Evolutionary conservation across 1,140 invertebrate genomes (phyloP), one percentile per base, ranked within the genome.

Genomic region (Musca domestica): DNA sequence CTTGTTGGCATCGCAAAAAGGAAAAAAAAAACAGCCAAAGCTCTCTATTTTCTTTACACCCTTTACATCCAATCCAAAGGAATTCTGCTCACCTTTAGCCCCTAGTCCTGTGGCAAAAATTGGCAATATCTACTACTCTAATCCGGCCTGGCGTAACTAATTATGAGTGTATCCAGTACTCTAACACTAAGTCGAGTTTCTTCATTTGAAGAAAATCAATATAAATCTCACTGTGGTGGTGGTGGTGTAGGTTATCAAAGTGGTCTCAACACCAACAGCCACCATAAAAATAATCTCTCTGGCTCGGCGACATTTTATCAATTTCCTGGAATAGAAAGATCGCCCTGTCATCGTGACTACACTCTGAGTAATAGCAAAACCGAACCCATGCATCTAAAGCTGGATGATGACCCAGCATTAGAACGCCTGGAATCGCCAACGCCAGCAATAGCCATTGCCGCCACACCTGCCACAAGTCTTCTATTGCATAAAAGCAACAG

Each of bases 401-500:
- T 12, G 12, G 10, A 41, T 12, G 34, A 41, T 41, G 34, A 41
- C 4, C 19, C 48, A 17, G 48, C 48, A 22, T 5, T 23, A 23
- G n/a, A n/a, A n/a, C n/a, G n/a, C n/a, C n/a, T n/a, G n/a, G n/a
- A n/a, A n/a, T 14, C 23, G 51, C 20, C 48, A n/a, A 3, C 48
- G 12, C 20, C 48, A 19, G 23, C 1, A 30, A 58, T n/a, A 58
- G 17, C 30, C 54, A 58, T 58, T 17, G 27, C 9, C 9, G 61
- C 61, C 3, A 48, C n/a, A 12, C 25, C 27, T 15, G 56, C 25
- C 22, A 48, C 41, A 49, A 46, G 56, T 48, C 25, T 61, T 6
- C 51, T 47, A 41, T 25, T 67, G 27, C 65, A 67, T 17, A 70
- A 70, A 41, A 70, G 69, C 34, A 64, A 54, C 56, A 70, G 65